phyloP scores from a whole-genome alignment of 2,113 vertebrate species.

The Aplodontia rufa region DNA sequence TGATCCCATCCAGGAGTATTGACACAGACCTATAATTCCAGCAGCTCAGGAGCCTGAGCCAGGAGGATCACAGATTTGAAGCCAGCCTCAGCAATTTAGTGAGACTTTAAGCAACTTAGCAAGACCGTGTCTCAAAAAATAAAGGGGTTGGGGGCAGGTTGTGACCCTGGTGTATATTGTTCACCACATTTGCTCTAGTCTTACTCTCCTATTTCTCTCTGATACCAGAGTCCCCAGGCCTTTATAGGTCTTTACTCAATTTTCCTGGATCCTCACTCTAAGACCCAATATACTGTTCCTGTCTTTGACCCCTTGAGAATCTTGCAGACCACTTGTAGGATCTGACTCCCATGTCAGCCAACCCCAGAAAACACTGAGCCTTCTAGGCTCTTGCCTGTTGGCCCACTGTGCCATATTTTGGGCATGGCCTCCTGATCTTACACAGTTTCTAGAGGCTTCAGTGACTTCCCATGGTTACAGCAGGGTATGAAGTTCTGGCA shows the following conservation, averaged over 20 bases:
- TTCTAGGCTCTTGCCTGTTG: not conserved
- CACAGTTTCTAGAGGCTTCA: not conserved
- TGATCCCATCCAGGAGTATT: too few species aligned
- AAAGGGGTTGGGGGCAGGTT: too few species aligned
- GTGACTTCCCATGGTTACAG: not conserved
- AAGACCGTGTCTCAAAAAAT: too few species aligned
- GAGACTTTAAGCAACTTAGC: too few species aligned
- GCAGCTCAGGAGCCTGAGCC: too few species aligned
- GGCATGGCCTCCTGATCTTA: constrained; percentile 26
- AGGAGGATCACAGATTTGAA: too few species aligned
- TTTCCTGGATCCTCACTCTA: constrained; percentile 32
- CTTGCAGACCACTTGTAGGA: not conserved
- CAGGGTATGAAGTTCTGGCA: not conserved
- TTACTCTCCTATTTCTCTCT: constrained; percentile 20
- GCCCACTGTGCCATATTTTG: not conserved
- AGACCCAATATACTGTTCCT: not conserved
- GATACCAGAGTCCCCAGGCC: not conserved
- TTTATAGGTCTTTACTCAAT: not conserved
- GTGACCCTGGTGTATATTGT: not conserved
- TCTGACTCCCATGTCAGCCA: not conserved
- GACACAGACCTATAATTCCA: too few species aligned
- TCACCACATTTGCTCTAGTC: not conserved
- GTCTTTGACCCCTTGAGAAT: not conserved
- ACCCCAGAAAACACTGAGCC: constrained; percentile 25
- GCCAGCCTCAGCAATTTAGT: too few species aligned